Evolutionary conservation across 2,113 vertebrate genomes (phyloP).

Genomic region (Clarias macrocephalus): DNA sequence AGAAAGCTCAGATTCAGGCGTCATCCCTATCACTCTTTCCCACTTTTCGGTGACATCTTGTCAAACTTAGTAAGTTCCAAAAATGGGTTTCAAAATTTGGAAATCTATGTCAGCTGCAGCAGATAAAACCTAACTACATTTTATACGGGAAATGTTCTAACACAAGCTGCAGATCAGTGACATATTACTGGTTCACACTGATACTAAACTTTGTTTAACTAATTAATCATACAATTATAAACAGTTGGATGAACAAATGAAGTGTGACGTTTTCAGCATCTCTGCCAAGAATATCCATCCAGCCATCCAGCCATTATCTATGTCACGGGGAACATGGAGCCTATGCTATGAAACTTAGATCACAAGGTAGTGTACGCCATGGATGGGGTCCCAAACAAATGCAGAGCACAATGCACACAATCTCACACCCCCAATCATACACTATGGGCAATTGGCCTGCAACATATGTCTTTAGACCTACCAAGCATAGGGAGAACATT

Average conservation of each 20-base stretch:
- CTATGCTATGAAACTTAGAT: too few relatives aligned
- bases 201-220: conserved; percentile 25
- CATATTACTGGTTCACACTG: conserved; percentile 27
- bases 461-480: too few relatives aligned
- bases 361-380: too few relatives aligned
- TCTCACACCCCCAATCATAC: too few relatives aligned
- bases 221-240: conserved; percentile 13
- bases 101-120: conserved; percentile 32
- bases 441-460: too few relatives aligned
- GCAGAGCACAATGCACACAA: too few relatives aligned
- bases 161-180: conserved; percentile 26
- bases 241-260: conserved; percentile 25
- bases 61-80: conserved; percentile 37
- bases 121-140: conserved; percentile 39
- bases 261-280: not conserved
- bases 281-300: not conserved
- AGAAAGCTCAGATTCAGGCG: conserved; percentile 20
- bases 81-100: conserved; percentile 19
- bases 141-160: conserved; percentile 26
- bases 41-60: conserved; percentile 29
- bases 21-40: conserved; percentile 4
- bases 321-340: too few relatives aligned
- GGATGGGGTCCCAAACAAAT: too few relatives aligned
- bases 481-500: too few relatives aligned
- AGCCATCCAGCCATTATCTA: too few relatives aligned